Evolutionary conservation across 2,888 invertebrate genomes (phyloP), one percentile per base, ranked within the genome.

Genomic region (Odontothrips loti): DNA sequence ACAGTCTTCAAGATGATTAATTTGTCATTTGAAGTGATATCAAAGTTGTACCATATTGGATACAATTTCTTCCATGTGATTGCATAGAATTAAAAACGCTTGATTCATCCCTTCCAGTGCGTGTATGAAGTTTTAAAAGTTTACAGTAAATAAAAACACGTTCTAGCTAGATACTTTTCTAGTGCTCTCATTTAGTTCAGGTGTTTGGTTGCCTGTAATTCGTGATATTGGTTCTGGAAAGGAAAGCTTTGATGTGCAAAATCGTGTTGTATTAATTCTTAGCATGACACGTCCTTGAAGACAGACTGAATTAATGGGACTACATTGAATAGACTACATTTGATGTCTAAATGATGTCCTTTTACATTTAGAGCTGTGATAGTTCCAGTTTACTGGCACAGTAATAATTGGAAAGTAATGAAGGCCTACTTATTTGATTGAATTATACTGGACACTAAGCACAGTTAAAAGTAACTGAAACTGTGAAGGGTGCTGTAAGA

Each of bases 1-100:
- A 75, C 68, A 1, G 68, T 75, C 68, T 75, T 75, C 68, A 27
- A 15, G 58, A 17, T 58, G 17, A 58, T 17, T 58, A 27, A 10
- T 75, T 11, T 23, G 68, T 75, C 27, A 10, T 75, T 11, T 75
- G 68, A 75, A 75, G 68, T 75, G 68, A 75, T 58, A 75, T 75
- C 68, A 9, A 75, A 75, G 68, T 75, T 58, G 58, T 58, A 15
- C 58, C 58, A 58, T 58, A 11, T 75, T 1, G 68, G 68, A 75
- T 23, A 75, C 68, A 75, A 75, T 75, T 75, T 75, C 23, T 75
- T 75, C 27, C 68, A 27, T 75, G 68, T 75, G 68, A 75, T 75
- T 27, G 68, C 27, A 75, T 27, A 58, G 58, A 58, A 15, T 58
- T 20, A 58, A 58, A 58, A 20, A 58, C 17, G 15, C 6, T 43